phyloP scores from a whole-genome alignment of 1,140 invertebrate species.

The Hormaphis cornu region DNA sequence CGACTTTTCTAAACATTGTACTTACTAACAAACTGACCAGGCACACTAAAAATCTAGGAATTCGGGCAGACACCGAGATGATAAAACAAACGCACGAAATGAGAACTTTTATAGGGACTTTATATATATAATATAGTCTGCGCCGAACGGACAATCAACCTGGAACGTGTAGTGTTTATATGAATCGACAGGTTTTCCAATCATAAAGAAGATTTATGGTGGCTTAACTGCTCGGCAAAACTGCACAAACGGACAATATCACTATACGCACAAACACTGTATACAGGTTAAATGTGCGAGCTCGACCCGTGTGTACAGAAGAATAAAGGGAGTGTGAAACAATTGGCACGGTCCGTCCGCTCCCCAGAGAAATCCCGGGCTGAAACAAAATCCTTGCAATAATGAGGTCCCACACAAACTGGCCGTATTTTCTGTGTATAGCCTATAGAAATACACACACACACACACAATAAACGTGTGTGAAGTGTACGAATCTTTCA shows the following conservation, averaged over 20 bases:
- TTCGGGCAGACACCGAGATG: no score
- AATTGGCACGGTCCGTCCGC: slow-evolving; percentile 14
- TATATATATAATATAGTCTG: no score
- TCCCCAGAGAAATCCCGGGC: slow-evolving; percentile 23
- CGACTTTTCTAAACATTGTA: no score
- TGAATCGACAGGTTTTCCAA: slow-evolving; percentile 4
- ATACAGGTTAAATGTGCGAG: neutral
- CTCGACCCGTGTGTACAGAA: neutral
- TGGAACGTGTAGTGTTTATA: neutral
- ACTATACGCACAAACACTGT: neutral
- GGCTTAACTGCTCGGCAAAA: neutral
- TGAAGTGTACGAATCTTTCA: neutral
- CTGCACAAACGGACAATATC: neutral
- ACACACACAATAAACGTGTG: no score
- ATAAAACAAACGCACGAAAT: no score
- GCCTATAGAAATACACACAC: neutral
- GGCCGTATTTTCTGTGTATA: neutral
- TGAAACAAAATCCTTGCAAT: slow-evolving; percentile 30
- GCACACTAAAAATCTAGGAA: no score
- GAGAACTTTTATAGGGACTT: no score
- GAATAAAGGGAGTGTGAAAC: slow-evolving; percentile 1
- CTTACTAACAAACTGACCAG: no score
- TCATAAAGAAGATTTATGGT: slow-evolving; percentile 16
- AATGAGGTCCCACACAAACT: slow-evolving; percentile 21
- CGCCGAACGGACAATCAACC: neutral